These are phyloP conservation scores for Pilophorus perplexus DNA, from an alignment of 2,888 invertebrate species.

Conservation along the genomic window DNA sequence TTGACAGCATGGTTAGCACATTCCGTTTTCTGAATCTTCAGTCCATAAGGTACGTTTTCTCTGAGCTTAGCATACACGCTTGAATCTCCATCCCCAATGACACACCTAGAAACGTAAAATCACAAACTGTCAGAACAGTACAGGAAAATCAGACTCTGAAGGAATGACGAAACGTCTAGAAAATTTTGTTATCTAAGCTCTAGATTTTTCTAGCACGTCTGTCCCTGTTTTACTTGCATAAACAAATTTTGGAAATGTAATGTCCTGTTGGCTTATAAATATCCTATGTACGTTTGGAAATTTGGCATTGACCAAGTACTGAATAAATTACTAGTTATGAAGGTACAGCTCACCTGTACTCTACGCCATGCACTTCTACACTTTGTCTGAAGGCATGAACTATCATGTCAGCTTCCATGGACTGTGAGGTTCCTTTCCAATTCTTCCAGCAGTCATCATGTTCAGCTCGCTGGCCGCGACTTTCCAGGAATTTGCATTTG, in stretches of 20 bases:
- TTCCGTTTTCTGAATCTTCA: constrained; percentile 1
- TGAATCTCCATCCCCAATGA: constrained; percentile 52
- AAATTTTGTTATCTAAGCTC: too few species aligned
- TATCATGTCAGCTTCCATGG: constrained; percentile 11
- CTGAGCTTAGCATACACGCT: constrained; percentile 50
- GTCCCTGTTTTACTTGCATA: not conserved
- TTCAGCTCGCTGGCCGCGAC: not conserved
- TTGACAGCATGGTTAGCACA: constrained; percentile 25
- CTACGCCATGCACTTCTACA: not conserved
- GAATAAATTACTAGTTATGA: too few species aligned
- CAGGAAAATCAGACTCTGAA: too few species aligned
- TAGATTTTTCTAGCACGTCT: too few species aligned
- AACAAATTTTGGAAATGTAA: not conserved
- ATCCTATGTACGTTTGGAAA: too few species aligned
- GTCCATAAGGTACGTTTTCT: constrained; percentile 9
- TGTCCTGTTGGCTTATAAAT: too few species aligned
- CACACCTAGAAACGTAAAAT: too few species aligned
- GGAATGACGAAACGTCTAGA: too few species aligned
- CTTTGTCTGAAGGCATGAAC: not conserved
- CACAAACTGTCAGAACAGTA: too few species aligned
- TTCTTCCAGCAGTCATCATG: constrained; percentile 6
- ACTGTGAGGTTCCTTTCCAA: constrained; percentile 2
- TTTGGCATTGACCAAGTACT: too few species aligned
- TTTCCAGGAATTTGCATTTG: not conserved
- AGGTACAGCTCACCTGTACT: not conserved